phyloP scores from a whole-genome alignment of 2,888 invertebrate genomes.

The Euproctis similis region DNA sequence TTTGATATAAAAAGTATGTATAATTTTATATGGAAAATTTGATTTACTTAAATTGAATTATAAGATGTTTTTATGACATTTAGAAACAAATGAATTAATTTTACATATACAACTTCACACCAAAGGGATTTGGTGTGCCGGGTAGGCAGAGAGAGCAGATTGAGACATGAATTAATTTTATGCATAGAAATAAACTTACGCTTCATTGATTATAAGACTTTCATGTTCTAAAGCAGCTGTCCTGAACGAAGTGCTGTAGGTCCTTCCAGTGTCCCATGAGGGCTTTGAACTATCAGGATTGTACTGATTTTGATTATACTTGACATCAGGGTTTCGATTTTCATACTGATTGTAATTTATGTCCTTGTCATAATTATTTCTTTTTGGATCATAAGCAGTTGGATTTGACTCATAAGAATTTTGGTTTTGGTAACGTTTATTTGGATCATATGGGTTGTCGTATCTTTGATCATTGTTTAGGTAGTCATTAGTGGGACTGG shows the following conservation, averaged over 20 bases:
- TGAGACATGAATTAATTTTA: too few species aligned
- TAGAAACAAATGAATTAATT: too few species aligned
- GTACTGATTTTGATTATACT: conserved; percentile 36
- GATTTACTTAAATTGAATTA: too few species aligned
- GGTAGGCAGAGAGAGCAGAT: too few species aligned
- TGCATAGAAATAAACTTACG: conserved; percentile 65
- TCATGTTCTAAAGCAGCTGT: conserved; percentile 54
- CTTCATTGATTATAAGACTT: conserved; percentile 72
- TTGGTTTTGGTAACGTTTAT: conserved; percentile 35
- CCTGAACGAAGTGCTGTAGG: conserved; percentile 40
- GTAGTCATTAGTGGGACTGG: conserved; percentile 57
- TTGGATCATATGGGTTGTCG: conserved; percentile 61
- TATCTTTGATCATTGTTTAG: conserved; percentile 41
- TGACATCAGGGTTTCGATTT: conserved; percentile 27
- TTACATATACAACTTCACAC: neutral
- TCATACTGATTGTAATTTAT: conserved; percentile 35
- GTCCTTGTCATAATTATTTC: conserved; percentile 13
- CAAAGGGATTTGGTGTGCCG: too few species aligned
- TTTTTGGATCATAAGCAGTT: conserved; percentile 13
- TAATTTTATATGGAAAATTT: too few species aligned
- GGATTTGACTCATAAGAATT: conserved; percentile 33
- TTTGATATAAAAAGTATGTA: too few species aligned
- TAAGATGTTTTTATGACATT: too few species aligned
- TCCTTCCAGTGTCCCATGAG: conserved; percentile 45
- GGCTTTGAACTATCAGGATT: conserved; percentile 45